These are phyloP conservation scores for Willowsia nigromaculata DNA, from an alignment of 2,888 invertebrate species.

Conservation along the genomic window DNA sequence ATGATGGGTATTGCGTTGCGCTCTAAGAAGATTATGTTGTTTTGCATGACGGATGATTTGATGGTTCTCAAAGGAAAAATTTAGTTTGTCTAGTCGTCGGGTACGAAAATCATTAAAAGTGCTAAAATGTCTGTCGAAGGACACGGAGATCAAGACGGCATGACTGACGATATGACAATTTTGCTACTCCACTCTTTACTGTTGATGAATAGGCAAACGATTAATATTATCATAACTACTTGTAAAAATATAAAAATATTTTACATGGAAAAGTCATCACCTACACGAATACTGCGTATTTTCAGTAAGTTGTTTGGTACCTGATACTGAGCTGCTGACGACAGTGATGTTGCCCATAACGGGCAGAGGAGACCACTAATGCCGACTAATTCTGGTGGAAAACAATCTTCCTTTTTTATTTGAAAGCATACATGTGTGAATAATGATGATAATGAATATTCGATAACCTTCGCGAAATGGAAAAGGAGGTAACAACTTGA, in stretches of 20 bases:
- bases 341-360: constrained; percentile 8
- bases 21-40: background rate
- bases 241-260: background rate
- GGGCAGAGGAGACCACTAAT: background rate
- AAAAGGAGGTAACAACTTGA: constrained; percentile 44
- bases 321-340: background rate
- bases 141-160: constrained; percentile 59
- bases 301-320: background rate
- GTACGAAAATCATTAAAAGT: constrained; percentile 56
- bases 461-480: constrained; percentile 56
- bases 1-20: background rate
- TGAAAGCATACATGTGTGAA: background rate
- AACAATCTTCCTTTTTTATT: constrained; percentile 23
- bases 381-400: constrained; percentile 15
- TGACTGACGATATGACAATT: constrained; percentile 40
- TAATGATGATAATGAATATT: constrained; percentile 12
- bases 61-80: background rate
- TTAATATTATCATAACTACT: background rate
- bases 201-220: background rate
- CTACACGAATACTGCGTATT: background rate
- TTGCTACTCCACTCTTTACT: background rate
- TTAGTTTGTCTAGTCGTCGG: constrained; percentile 30
- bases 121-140: constrained; percentile 56
- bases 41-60: background rate
- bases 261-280: background rate